phyloP scores from a whole-genome alignment of 2,888 invertebrate genomes.

The Petrolisthes cinctipes region DNA sequence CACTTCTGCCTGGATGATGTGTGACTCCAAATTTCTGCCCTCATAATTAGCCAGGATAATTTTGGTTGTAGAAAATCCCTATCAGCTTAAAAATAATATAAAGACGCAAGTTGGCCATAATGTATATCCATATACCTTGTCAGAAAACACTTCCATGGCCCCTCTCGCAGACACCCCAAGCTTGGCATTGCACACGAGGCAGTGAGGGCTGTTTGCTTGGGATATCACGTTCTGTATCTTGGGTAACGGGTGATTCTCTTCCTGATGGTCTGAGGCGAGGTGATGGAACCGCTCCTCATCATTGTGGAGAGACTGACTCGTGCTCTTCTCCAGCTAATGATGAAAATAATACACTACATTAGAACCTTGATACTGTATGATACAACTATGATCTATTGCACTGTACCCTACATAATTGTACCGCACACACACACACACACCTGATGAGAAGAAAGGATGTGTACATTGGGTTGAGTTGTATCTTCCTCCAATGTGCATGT shows the following conservation, averaged over 20 bases:
- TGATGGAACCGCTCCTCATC: not conserved
- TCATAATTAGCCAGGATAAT: no score
- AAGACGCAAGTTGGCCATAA: no score
- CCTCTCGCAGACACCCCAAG: conserved; percentile 64
- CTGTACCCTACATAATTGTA: not conserved
- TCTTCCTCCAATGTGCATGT: conserved; percentile 48
- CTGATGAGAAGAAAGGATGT: conserved; percentile 52
- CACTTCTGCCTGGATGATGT: no score
- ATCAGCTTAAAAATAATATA: no score
- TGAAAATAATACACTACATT: not conserved
- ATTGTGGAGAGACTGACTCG: not conserved
- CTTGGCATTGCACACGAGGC: conserved; percentile 64
- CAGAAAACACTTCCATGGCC: conserved; percentile 61
- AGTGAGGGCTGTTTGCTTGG: conserved; percentile 45
- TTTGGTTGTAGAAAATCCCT: no score
- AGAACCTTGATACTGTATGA: not conserved
- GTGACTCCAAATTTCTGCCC: no score
- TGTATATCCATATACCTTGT: conserved; percentile 27
- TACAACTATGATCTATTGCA: not conserved
- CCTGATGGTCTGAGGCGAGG: conserved; percentile 26
- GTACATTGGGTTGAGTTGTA: conserved; percentile 41
- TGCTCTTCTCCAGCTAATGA: not conserved
- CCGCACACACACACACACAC: not conserved
- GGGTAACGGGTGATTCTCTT: conserved; percentile 9
- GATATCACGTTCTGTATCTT: conserved; percentile 2